A percentile compares a stretch with the other conserved stretches of the same genome.
These are phyloP conservation scores for Quadriops clusia DNA, from an alignment of 2,888 invertebrate species.

Conservation along the genomic window DNA sequence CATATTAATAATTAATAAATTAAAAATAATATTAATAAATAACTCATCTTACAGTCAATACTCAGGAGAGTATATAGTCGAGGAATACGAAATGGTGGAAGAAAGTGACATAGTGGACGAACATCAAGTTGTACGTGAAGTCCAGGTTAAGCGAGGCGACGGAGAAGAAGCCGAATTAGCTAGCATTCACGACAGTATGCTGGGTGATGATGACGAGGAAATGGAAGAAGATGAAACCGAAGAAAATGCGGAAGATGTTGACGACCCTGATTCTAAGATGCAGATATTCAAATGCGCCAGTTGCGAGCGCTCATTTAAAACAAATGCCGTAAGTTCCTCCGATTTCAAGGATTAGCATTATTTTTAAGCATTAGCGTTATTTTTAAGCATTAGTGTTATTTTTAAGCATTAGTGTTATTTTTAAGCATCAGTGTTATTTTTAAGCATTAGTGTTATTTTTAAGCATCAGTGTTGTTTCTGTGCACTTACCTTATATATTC, in stretches of 20 bases:
- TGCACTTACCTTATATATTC: constrained; percentile 12
- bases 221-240: constrained; percentile 13
- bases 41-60: too few relatives aligned
- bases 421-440: too few relatives aligned
- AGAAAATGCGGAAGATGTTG: constrained; percentile 12
- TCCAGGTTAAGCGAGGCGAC: constrained; percentile 5
- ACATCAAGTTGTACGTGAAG: constrained; percentile 3
- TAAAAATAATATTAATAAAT: too few relatives aligned
- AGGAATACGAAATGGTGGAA: constrained; percentile 9
- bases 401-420: too few relatives aligned
- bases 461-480: too few relatives aligned
- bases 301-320: constrained; percentile 28
- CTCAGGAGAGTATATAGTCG: constrained; percentile 15
- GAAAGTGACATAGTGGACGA: neutral
- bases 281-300: constrained; percentile 21
- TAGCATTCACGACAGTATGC: too few relatives aligned
- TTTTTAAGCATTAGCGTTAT: constrained; percentile 1
- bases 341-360: too few relatives aligned
- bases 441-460: too few relatives aligned
- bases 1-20: too few relatives aligned
- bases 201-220: constrained; percentile 11
- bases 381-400: too few relatives aligned
- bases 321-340: constrained; percentile 27
- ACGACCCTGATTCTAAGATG: constrained; percentile 14
- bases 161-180: constrained; percentile 4